Evolutionary conservation across 2,888 invertebrate species (phyloP).

Genomic region (Trichogramma evanescens): DNA sequence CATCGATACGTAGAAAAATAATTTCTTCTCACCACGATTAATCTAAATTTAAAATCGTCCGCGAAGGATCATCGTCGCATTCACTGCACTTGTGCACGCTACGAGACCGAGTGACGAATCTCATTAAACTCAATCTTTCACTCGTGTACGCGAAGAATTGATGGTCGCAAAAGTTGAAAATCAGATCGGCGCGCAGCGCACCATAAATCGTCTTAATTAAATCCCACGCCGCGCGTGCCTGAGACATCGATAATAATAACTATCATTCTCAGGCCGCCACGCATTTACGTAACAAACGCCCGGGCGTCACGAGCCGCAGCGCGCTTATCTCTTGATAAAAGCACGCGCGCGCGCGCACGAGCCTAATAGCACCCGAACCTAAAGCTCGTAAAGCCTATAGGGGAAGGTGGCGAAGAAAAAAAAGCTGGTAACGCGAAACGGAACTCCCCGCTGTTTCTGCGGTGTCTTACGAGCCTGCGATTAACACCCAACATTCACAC

Average conservation of each 20-base stretch:
- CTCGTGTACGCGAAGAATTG: not conserved
- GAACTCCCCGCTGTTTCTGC: slow-evolving; percentile 27
- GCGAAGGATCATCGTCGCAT: no score
- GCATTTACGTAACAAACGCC: slow-evolving; percentile 35
- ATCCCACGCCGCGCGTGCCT: slow-evolving; percentile 25
- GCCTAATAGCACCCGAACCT: not conserved
- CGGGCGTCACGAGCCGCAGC: slow-evolving; percentile 37
- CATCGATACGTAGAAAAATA: no score
- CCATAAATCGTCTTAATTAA: slow-evolving; percentile 39
- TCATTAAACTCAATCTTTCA: no score
- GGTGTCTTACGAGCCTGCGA: no score
- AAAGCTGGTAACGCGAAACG: slow-evolving; percentile 15
- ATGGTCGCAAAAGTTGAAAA: not conserved
- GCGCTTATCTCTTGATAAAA: slow-evolving; percentile 38
- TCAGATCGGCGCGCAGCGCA: not conserved
- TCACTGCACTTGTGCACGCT: no score
- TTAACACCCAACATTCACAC: no score
- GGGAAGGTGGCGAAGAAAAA: slow-evolving; percentile 12
- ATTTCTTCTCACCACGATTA: no score
- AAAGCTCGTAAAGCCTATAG: slow-evolving; percentile 5
- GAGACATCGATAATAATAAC: no score
- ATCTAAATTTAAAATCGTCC: no score
- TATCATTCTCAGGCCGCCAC: not conserved
- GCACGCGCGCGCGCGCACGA: not conserved
- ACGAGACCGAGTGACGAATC: no score